A percentile compares a stretch with the other conserved stretches of the same genome.
Conservation (phyloP, 2,113 vertebrate species). For the Hemicordylus capensis region DNA sequence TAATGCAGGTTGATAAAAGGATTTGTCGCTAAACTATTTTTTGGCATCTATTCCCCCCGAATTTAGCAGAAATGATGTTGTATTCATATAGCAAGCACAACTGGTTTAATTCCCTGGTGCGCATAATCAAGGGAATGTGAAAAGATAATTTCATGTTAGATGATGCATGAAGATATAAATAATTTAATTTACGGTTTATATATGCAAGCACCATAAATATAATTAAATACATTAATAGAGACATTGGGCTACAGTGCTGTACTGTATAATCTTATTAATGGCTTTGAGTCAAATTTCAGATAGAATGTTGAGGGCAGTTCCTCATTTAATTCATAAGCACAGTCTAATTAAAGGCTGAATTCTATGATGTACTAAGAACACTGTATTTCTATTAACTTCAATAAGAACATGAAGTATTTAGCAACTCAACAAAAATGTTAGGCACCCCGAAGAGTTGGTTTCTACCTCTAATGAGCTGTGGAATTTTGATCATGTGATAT, state of each 20-base stretch:
- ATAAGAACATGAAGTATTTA: not conserved
- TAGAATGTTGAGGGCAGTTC: conserved; percentile 55
- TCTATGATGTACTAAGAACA: conserved; percentile 26
- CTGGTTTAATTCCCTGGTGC: conserved; percentile 12
- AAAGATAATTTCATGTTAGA: conserved; percentile 34
- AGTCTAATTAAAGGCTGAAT: conserved; percentile 39
- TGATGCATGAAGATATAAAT: conserved; percentile 39
- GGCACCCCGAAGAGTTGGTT: conserved; percentile 22
- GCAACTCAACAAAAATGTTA: conserved; percentile 31
- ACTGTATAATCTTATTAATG: conserved; percentile 60
- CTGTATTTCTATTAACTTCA: conserved; percentile 47
- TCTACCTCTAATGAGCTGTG: conserved; percentile 9
- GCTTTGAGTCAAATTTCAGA: conserved; percentile 51
- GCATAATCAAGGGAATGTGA: conserved; percentile 27
- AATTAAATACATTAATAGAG: conserved; percentile 53
- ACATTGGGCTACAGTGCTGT: conserved; percentile 45
- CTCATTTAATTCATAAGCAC: conserved; percentile 58
- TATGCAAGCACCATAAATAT: conserved; percentile 46
- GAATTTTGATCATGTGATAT: conserved; percentile 56
- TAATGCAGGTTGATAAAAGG: not conserved
- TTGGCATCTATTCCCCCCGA: conserved; percentile 18
- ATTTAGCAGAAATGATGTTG: conserved; percentile 21
- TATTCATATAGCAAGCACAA: conserved; percentile 3
- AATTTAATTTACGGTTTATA: conserved; percentile 35
- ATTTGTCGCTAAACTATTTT: conserved; percentile 10